A percentile compares a stretch with the other conserved stretches of the same genome.
Evolutionary conservation across 2,888 invertebrate species (phyloP).

Genomic region (Eulithis testata): DNA sequence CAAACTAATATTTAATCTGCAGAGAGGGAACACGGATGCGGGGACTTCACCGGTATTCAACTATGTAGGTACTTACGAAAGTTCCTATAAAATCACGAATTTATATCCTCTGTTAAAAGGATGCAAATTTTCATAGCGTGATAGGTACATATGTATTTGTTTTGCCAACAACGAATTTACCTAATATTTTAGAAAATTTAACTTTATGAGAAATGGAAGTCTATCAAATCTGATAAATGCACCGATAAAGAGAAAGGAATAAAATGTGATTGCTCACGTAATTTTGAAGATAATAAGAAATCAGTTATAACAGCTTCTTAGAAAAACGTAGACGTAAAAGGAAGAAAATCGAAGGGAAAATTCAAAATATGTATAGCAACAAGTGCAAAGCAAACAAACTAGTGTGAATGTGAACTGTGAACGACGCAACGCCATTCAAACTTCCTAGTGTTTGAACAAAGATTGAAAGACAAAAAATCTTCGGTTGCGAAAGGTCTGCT

Average conservation of each 20-base stretch:
- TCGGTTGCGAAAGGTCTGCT: conserved; percentile 67
- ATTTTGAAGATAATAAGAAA: conserved; percentile 23
- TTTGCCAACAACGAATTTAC: background rate
- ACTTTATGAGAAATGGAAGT: conserved; percentile 1
- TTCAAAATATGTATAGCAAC: conserved; percentile 48
- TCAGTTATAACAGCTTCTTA: conserved; percentile 31
- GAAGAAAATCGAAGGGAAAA: conserved; percentile 40
- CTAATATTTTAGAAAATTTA: background rate
- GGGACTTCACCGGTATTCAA: conserved; percentile 38
- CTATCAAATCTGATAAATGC: conserved; percentile 19
- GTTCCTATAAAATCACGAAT: conserved; percentile 36
- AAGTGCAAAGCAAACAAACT: conserved; percentile 60
- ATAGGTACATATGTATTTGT: too few relatives aligned
- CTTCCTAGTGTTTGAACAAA: conserved; percentile 51
- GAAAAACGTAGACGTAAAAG: conserved; percentile 31
- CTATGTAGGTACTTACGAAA: conserved; percentile 46
- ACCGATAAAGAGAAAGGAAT: conserved; percentile 25
- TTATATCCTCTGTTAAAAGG: conserved; percentile 19
- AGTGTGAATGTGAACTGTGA: conserved; percentile 20
- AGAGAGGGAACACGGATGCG: conserved; percentile 38
- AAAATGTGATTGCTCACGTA: conserved; percentile 35
- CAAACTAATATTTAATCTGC: conserved; percentile 14
- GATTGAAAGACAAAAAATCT: conserved; percentile 64
- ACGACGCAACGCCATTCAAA: conserved; percentile 56
- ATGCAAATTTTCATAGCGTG: background rate